phyloP scores from a whole-genome alignment of 2,113 vertebrate genomes.

The Gymnogyps californianus region DNA sequence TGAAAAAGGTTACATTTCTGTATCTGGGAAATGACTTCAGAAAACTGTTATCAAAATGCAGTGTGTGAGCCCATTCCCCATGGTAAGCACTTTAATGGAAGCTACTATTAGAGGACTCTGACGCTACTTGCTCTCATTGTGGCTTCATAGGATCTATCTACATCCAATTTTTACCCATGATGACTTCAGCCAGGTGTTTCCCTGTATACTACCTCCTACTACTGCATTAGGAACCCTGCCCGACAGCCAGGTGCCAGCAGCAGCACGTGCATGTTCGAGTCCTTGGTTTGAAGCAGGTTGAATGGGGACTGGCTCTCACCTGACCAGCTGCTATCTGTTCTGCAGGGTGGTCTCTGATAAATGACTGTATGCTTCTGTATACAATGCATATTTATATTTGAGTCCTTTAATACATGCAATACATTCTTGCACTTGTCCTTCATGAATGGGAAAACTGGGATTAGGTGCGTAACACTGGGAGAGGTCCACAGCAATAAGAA shows the following conservation, averaged over 20 bases:
- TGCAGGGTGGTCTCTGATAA: not conserved
- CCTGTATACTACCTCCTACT: not conserved
- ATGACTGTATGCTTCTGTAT: not conserved
- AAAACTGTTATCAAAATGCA: not conserved
- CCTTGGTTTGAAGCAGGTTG: not conserved
- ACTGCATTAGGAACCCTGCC: not conserved
- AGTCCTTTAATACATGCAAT: not conserved
- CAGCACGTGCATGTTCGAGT: accelerated
- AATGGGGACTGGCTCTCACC: not conserved
- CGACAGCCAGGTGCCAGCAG: not conserved
- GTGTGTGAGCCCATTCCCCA: not conserved
- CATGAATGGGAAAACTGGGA: not conserved
- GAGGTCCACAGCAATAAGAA: not conserved
- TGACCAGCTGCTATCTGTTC: accelerated
- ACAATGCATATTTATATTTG: not conserved
- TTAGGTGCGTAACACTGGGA: not conserved
- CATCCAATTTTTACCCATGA: not conserved
- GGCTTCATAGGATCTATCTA: not conserved
- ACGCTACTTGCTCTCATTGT: not conserved
- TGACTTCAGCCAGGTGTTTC: not conserved
- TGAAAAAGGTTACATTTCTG: not conserved
- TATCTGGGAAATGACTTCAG: not conserved
- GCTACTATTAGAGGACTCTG: not conserved
- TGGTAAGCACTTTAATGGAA: not conserved
- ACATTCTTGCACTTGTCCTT: not conserved